Conservation (phyloP, 2,888 invertebrate species). For the Griposia aprilina region DNA sequence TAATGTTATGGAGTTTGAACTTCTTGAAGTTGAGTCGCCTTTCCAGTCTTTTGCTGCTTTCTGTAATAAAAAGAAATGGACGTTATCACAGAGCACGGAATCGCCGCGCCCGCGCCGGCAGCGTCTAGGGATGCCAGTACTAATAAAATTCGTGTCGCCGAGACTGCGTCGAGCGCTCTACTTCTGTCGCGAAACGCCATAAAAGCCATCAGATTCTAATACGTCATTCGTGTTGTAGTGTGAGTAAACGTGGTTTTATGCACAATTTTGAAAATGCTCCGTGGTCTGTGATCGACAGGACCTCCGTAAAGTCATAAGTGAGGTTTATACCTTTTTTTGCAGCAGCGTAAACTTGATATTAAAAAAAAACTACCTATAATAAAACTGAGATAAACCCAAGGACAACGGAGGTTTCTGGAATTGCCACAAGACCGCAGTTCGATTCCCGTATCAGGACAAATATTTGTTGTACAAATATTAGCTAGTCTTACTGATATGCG, state of each 20-base stretch:
- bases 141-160: neutral
- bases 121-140: too few species aligned
- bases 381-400: conserved; percentile 24
- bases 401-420: neutral
- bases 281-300: neutral
- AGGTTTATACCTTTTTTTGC: neutral
- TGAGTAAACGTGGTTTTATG: too few species aligned
- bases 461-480: conserved; percentile 28
- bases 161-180: neutral
- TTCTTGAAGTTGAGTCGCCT: conserved; percentile 42
- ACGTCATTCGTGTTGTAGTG: too few species aligned
- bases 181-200: neutral
- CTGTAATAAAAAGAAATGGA: conserved; percentile 63
- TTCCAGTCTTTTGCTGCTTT: conserved; percentile 72
- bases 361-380: too few species aligned
- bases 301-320: neutral
- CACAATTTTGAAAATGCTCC: neutral
- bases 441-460: conserved; percentile 32
- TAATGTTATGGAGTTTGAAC: conserved; percentile 50
- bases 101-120: too few species aligned
- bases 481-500: conserved; percentile 5
- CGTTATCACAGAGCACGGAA: neutral
- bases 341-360: neutral
- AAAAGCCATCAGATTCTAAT: neutral
- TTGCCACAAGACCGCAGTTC: conserved; percentile 26